phyloP scores from a whole-genome alignment of 2,888 invertebrate species.

The Diachrysia chrysitis region DNA sequence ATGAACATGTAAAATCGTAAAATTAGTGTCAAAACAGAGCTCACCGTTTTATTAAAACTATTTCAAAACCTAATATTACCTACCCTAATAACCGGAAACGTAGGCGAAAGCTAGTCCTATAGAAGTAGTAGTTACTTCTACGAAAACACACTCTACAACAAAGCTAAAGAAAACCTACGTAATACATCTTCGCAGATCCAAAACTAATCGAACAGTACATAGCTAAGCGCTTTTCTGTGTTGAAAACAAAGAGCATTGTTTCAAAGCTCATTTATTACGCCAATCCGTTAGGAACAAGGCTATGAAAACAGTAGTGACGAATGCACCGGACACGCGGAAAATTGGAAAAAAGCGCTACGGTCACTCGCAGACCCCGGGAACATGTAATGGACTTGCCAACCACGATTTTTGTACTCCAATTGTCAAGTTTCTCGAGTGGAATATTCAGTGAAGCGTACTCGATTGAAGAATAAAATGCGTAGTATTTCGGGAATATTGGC shows the following conservation, averaged over 20 bases:
- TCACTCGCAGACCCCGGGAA: slow-evolving; percentile 58
- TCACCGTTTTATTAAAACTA: no score
- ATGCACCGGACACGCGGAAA: slow-evolving; percentile 72
- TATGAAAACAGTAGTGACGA: slow-evolving; percentile 60
- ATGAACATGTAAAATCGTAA: no score
- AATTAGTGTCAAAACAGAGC: no score
- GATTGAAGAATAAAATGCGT: neutral
- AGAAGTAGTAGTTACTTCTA: no score
- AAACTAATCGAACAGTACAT: slow-evolving; percentile 17
- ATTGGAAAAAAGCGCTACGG: slow-evolving; percentile 68
- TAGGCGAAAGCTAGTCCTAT: no score
- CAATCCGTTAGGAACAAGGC: slow-evolving; percentile 51
- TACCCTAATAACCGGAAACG: no score
- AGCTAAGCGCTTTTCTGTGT: slow-evolving; percentile 22
- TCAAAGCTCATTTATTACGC: slow-evolving; percentile 52
- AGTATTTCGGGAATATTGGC: neutral
- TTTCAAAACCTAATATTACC: no score
- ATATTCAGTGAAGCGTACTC: neutral
- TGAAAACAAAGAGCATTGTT: slow-evolving; percentile 35
- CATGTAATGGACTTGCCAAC: slow-evolving; percentile 37
- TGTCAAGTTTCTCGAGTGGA: slow-evolving; percentile 11
- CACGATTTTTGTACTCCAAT: slow-evolving; percentile 34
- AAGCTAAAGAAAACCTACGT: neutral
- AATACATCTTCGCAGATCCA: slow-evolving; percentile 1
- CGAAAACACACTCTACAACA: neutral